Base-by-base conservation (phyloP, 2,888 invertebrate species). In the Drosophila peninsularis region DNA sequence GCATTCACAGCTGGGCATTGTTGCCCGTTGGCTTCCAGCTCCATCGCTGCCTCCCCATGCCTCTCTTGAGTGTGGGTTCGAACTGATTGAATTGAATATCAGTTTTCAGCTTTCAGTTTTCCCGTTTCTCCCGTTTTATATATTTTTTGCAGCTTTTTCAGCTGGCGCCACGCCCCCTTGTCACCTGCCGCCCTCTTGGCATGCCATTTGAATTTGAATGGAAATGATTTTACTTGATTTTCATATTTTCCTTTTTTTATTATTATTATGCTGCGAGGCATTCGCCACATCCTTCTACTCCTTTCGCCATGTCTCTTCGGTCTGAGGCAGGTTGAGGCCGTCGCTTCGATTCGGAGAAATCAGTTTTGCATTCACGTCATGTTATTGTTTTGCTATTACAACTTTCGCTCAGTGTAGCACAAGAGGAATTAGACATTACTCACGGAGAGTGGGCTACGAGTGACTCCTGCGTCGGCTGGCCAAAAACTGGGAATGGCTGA, bases 11-110 rank as follows among this genome's bases (percentile, higher is more conserved):
- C 75, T 77, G 78, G 67, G 67, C 74, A 68, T 77, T 75, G 74
- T 77, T 75, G 78, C 47, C 55, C 61, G 49, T 37, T 65, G 58
- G 57, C 62, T 55, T 36, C 27, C 24, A 32, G 13, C 42, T 32
- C 2, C 11, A n/a, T 3, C 36, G 14, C 36, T n/a, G n/a, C n/a
- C 34, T 19, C 7, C 5, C 5, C 0, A 11, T 5, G 10, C 11
- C n/a, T 14, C 19, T 4, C 14, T 34, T 34, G 19, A 13, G 36
- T 14, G 37, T 50, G 52, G 30, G 54, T 63, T 53, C 66, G 66
- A 84, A 87, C 85, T 83, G 83, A 83, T 83, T 83, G 83, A 83
- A 83, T 83, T 87, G 82, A 87, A 87, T 83, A 87, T 83, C 88
- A 87, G 83, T 87, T 83, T 83, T 81, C 83, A 86, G 76, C 24